These are phyloP conservation scores for Iguana delicatissima DNA, from an alignment of 2,797 vertebrate species.

Conservation along the genomic window DNA sequence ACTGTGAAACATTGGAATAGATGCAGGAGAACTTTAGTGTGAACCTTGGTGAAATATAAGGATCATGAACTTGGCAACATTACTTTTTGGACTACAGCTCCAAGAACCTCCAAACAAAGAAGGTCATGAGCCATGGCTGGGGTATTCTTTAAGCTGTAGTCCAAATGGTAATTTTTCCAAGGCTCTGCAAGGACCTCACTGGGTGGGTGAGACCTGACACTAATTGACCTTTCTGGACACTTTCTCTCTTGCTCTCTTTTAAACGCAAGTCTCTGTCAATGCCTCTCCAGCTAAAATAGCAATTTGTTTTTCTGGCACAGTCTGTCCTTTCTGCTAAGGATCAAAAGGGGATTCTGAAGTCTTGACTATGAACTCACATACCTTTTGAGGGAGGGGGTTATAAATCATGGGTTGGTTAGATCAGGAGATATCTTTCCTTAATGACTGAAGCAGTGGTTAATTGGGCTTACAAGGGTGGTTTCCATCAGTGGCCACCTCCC, in stretches of 20 bases:
- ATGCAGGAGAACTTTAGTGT: conserved; percentile 10
- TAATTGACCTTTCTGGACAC: conserved; percentile 46
- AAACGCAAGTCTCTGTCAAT: conserved; percentile 51
- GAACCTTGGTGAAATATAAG: conserved; percentile 6
- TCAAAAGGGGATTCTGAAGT: conserved; percentile 62
- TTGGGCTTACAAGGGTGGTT: conserved; percentile 43
- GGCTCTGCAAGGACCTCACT: conserved; percentile 3
- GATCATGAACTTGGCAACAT: no score
- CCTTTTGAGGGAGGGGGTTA: conserved; percentile 39
- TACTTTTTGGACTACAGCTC: no score
- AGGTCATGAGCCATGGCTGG: no score
- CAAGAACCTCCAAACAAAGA: no score
- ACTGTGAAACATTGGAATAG: conserved; percentile 9
- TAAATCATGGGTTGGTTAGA: conserved; percentile 46
- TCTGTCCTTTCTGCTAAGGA: conserved; percentile 52
- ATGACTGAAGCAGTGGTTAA: conserved; percentile 32
- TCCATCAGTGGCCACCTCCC: conserved; percentile 5
- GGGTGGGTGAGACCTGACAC: conserved; percentile 10
- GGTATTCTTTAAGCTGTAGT: no score
- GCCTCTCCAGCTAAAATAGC: conserved; percentile 57
- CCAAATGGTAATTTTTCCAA: no score
- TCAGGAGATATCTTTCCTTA: conserved; percentile 43
- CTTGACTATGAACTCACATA: conserved; percentile 55
- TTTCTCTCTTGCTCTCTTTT: conserved; percentile 15
- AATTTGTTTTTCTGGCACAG: conserved; percentile 60